These are phyloP conservation scores for Dermatemys mawii DNA, from an alignment of 2,113 vertebrate genomes.

Conservation along the genomic window DNA sequence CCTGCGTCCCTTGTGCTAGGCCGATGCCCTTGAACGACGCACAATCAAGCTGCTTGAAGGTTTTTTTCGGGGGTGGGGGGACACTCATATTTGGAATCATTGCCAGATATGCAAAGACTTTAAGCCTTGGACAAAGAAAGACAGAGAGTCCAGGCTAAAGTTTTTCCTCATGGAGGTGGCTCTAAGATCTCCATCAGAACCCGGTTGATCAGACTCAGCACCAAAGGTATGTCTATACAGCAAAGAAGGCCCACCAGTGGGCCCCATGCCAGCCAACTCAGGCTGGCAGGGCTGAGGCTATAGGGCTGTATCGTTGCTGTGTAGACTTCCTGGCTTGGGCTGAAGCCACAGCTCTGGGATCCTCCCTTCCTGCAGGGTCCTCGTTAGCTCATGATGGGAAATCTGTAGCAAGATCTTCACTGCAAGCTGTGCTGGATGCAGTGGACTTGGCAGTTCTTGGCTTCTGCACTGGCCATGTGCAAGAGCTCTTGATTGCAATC, in stretches of 20 bases:
- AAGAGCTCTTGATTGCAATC: no score
- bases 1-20: neutral
- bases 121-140: neutral
- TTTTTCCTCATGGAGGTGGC: neutral
- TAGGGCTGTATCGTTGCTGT: no score
- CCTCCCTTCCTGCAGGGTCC: no score
- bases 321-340: no score
- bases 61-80: neutral
- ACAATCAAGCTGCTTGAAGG: neutral
- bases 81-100: neutral
- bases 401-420: neutral
- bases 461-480: no score
- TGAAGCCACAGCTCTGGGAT: no score
- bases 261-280: no score
- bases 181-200: neutral
- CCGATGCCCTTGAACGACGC: neutral
- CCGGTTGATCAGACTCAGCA: neutral
- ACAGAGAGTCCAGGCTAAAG: neutral
- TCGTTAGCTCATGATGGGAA: neutral
- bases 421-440: neutral
- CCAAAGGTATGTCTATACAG: neutral
- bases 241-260: neutral
- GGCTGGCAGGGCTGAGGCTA: no score
- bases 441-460: no score
- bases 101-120: neutral